Percentiles rank a stretch among this genome's conserved stretches.
phyloP scores from a whole-genome alignment of 2,113 vertebrate species.

The Nerophis lumbriciformis region DNA sequence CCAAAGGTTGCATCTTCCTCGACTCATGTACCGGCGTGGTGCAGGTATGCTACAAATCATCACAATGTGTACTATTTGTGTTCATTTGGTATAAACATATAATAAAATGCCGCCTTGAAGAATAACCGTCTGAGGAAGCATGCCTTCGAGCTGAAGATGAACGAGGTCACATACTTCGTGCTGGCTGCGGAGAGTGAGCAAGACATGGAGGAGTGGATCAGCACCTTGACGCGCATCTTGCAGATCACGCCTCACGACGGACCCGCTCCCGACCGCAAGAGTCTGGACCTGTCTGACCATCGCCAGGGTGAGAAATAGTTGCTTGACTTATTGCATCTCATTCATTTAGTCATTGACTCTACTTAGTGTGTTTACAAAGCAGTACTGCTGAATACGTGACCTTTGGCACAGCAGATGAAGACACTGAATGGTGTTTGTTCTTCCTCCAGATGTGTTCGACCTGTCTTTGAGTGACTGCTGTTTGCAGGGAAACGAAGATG shows the following conservation, averaged over 20 bases:
- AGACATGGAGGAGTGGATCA: conserved; percentile 99
- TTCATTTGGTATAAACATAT: not conserved
- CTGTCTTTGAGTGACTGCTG: conserved; percentile 66
- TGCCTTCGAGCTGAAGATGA: conserved; percentile 98
- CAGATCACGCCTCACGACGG: conserved; percentile 93
- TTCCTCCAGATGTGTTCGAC: conserved; percentile 77
- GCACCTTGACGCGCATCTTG: conserved; percentile 88
- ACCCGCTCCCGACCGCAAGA: conserved; percentile 82
- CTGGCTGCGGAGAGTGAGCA: conserved; percentile 95
- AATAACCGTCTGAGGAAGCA: conserved; percentile 91
- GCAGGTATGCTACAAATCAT: conserved; percentile 76
- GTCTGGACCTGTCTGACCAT: conserved; percentile 84
- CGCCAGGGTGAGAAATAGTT: conserved; percentile 75
- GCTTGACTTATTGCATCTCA: no score
- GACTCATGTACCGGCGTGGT: conserved; percentile 96
- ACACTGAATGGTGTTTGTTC: conserved; percentile 19
- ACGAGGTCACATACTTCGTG: conserved; percentile 96
- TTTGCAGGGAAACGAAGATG: conserved; percentile 78
- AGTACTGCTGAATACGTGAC: no score
- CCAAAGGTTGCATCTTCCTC: conserved; percentile 97
- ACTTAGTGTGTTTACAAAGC: no score
- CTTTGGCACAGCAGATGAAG: no score
- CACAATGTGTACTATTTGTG: not conserved
- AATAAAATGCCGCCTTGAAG: conserved; percentile 32
- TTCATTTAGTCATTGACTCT: no score